Percentiles rank a stretch among this genome's conserved stretches.
These are phyloP conservation scores for Saguinus midas DNA, from an alignment of 2,113 vertebrate species.

Conservation along the genomic window DNA sequence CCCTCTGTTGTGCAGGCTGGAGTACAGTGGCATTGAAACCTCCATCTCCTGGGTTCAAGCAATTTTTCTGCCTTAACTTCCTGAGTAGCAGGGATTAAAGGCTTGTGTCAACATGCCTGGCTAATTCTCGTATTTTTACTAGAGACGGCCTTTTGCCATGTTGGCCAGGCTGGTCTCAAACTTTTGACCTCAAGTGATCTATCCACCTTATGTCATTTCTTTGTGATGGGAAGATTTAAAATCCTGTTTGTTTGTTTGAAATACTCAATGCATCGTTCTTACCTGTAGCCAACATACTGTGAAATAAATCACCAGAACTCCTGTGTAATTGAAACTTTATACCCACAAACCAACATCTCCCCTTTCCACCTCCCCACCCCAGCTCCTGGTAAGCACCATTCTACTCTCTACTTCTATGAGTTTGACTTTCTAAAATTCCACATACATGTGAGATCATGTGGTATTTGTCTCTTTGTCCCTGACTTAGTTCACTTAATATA, in stretches of 20 bases:
- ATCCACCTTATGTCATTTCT: neutral
- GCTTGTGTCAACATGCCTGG: no score
- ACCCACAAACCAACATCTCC: neutral
- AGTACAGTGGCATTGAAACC: no score
- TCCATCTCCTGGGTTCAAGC: no score
- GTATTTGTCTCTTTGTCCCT: neutral
- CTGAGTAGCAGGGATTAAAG: no score
- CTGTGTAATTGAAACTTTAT: neutral
- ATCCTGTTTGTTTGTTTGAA: neutral
- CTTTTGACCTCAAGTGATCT: no score
- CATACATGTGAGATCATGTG: neutral
- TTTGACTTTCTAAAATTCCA: neutral
- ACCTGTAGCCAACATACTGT: neutral
- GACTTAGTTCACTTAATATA: neutral
- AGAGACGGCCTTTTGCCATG: no score
- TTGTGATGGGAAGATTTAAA: neutral
- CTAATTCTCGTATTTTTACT: no score
- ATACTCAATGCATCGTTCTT: neutral
- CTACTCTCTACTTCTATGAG: neutral
- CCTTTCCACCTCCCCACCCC: neutral
- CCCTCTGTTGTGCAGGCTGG: no score
- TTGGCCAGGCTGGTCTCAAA: no score
- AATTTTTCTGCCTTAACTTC: no score
- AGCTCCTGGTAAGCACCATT: neutral
- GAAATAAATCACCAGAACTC: neutral